Percentiles rank a stretch among this genome's conserved stretches.
Evolutionary conservation across 2,797 vertebrate genomes (phyloP).

Genomic region (Arnoldichthys spilopterus): DNA sequence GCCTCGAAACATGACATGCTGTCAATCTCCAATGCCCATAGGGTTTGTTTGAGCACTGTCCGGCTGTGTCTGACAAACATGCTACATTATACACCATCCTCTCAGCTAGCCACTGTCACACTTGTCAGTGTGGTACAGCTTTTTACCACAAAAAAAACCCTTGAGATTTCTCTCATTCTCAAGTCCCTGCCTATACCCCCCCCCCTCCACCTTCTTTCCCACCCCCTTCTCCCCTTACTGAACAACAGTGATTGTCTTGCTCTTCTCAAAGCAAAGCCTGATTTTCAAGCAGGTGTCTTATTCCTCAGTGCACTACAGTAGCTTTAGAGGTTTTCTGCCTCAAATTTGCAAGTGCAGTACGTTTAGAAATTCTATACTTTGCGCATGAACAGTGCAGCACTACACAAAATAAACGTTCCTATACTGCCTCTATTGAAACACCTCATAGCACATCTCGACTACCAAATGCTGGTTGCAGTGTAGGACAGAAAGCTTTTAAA

Average conservation of each 20-base stretch:
- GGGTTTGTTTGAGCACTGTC: constrained; percentile 50
- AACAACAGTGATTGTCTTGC: constrained; percentile 44
- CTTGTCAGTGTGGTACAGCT: constrained; percentile 54
- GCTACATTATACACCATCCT: constrained; percentile 49
- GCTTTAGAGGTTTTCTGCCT: not conserved
- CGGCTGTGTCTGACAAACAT: constrained; percentile 57
- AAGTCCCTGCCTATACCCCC: not conserved
- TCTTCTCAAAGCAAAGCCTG: constrained; percentile 38
- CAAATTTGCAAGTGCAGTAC: constrained; percentile 6
- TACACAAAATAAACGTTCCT: too few relatives aligned
- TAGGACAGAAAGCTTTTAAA: too few relatives aligned
- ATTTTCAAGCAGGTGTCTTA: constrained; percentile 34
- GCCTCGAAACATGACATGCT: constrained; percentile 38
- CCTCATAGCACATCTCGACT: too few relatives aligned
- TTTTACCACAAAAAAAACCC: constrained; percentile 49
- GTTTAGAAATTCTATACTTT: not conserved
- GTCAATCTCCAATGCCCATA: constrained; percentile 27
- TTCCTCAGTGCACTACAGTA: constrained; percentile 15
- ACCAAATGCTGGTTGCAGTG: too few relatives aligned
- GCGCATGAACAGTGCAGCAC: too few relatives aligned
- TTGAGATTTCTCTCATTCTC: constrained; percentile 43
- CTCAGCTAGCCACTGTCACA: constrained; percentile 55
- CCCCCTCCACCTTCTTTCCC: constrained; percentile 13
- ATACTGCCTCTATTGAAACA: too few relatives aligned
- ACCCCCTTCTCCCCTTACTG: not conserved